Base-by-base conservation (phyloP, 1,140 invertebrate genomes). In the Plodia interpunctella region DNA sequence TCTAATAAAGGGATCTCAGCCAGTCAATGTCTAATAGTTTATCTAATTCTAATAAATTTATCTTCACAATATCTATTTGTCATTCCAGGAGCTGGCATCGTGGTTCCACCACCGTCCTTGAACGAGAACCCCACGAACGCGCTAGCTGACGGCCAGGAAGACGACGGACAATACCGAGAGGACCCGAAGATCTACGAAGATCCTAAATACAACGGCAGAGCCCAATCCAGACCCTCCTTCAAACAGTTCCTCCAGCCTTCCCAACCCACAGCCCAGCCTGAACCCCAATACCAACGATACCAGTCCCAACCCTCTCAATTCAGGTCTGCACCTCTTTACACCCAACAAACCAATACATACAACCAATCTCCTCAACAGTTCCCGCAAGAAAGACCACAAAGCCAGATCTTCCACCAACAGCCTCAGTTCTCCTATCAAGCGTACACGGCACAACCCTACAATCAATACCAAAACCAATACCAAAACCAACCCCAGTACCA, bases 161-260 rank as follows among this genome's bases (percentile, higher is more conserved):
- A 96, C 72, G 95, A 96, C 70, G 95, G 95, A 0, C 95, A 96
- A 67, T 96, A 96, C 78, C 90, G 94, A 28, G 95, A 96, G 74
- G 95, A 96, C 78, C 95, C 95, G 0, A 92, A 91, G n/a, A 91
- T 95, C 38, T 94, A 95, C 80, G 94, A 94, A 63, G 92, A 95
- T 72, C 92, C 94, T 6, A 92, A 92, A 62, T 95, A 91, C 80
- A 94, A 94, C 65, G 91, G 91, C 51, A 89, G 90, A 11, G 21
- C 92, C 30, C 90, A 77, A 70, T 76, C 68, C 49, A 62, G 76
- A 63, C 76, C 85, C n/a, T 59, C 65, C 20, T 66, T 81, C 66
- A 74, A 76, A 55, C 87, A 82, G 67, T 83, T 71, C 79, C 79
- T 85, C 62, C 74, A 85, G 69, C 68, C 83, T 55, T 69, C 74